phyloP scores from a whole-genome alignment of 2,888 invertebrate species.

The Blastobasis lacticolella region DNA sequence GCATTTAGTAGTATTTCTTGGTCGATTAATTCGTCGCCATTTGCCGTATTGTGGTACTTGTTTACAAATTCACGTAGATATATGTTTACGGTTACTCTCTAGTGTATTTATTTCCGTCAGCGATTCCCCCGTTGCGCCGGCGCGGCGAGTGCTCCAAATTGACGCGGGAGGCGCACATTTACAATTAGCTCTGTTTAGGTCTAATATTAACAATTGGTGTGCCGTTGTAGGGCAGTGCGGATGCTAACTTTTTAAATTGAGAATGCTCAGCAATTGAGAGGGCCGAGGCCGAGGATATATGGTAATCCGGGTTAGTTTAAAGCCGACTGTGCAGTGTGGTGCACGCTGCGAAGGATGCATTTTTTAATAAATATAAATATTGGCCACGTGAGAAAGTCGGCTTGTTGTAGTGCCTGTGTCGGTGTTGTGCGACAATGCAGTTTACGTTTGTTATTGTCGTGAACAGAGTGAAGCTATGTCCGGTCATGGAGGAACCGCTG shows the following conservation, averaged over 20 bases:
- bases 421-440: slow-evolving; percentile 57
- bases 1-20: too few species aligned
- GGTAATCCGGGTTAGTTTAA: slow-evolving; percentile 65
- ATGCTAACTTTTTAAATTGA: slow-evolving; percentile 51
- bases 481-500: slow-evolving; percentile 49
- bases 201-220: slow-evolving; percentile 57
- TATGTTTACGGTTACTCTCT: too few species aligned
- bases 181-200: slow-evolving; percentile 64
- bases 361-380: slow-evolving; percentile 42
- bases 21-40: too few species aligned
- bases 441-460: slow-evolving; percentile 67
- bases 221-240: slow-evolving; percentile 50
- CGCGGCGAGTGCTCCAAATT: slow-evolving; percentile 52
- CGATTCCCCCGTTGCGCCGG: slow-evolving; percentile 58
- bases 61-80: too few species aligned
- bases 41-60: too few species aligned
- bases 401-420: slow-evolving; percentile 36
- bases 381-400: slow-evolving; percentile 48
- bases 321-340: slow-evolving; percentile 47
- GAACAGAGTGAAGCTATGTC: slow-evolving; percentile 64
- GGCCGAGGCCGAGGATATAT: slow-evolving; percentile 46
- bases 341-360: slow-evolving; percentile 61
- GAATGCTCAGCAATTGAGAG: slow-evolving; percentile 54
- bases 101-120: slow-evolving; percentile 60
- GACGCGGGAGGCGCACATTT: slow-evolving; percentile 66